Base-by-base conservation (phyloP, 1,140 invertebrate species). In the Panagrolaimus sp. region DNA sequence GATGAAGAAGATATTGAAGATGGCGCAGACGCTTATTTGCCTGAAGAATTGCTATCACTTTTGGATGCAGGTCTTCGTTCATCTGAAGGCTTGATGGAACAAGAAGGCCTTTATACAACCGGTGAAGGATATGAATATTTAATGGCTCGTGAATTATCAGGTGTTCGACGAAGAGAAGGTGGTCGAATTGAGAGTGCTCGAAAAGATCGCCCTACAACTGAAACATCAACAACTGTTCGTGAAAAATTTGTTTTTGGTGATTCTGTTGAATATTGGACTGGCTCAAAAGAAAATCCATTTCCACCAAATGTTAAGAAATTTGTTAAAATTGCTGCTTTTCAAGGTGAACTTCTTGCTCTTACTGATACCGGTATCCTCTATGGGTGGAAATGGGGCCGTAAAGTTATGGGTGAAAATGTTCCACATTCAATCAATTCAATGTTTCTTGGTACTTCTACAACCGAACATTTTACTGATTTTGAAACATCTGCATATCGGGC, bases 1-100 rank as follows among this genome's bases (percentile, higher is more conserved):
- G 96, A 98, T 84, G 95, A 98, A 27, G 79, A 80, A 43, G 78
- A 80, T 63, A 42, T 67, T 23, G 79, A 82, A 43, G 79, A 79
- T 7, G 72, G 66, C 14, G 66, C 70, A 1, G 78, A 80, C 13
- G 73, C 78, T 20, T 79, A 79, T 57, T 65, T 81, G 1, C 79
- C 83, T n/a, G 95, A 98, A 86, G 96, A 98, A 86, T 88, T 98
- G 68, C 97, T 98, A 80, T 97, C 94, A 0, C 86, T 98, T 14
- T 85, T 99, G 43, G 96, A 98, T 85, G 85, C 86, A 53, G 87
- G 87, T 25, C 89, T 91, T 78, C 90, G 89, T 72, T 88, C 90
- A 68, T 93, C 93, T 92, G 14, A 85, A 83, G 47, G 69, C 68
- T 94, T 98, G 72, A 94, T 97, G 74, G 95, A 98, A 84, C 89